phyloP scores from a whole-genome alignment of 2,113 vertebrate genomes.

The Chaetorhynchus papuensis region DNA sequence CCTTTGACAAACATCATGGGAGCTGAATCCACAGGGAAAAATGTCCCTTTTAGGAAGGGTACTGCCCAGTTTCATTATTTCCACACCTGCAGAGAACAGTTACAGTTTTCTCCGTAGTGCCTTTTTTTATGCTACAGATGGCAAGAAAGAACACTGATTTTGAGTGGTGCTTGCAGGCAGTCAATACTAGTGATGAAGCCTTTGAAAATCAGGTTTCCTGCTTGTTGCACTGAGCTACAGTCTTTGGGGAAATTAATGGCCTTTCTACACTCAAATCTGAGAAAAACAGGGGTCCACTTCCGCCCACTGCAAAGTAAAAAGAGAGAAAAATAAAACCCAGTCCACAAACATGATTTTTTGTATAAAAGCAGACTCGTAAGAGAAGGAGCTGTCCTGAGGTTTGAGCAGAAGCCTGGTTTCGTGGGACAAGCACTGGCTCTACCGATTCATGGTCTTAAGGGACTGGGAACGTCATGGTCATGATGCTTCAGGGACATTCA shows the following conservation, averaged over 20 bases:
- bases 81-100: not conserved
- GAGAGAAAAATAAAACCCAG: not conserved
- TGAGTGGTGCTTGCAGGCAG: not conserved
- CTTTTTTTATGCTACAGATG: not conserved
- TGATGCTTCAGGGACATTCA: not conserved
- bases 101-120: not conserved
- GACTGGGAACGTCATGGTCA: not conserved
- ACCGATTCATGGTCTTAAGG: not conserved
- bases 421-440: not conserved
- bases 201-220: not conserved
- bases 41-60: not conserved
- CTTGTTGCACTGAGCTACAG: not conserved
- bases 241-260: not conserved
- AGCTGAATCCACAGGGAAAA: not conserved
- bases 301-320: not conserved
- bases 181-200: not conserved
- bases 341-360: not conserved
- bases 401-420: not conserved
- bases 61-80: not conserved
- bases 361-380: not conserved
- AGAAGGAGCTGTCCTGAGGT: not conserved
- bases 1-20: not conserved
- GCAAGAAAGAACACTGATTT: conserved; percentile 12
- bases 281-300: not conserved
- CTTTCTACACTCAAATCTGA: not conserved